These are phyloP conservation scores for Anticlea derivata DNA, from an alignment of 2,888 invertebrate species.

Conservation along the genomic window DNA sequence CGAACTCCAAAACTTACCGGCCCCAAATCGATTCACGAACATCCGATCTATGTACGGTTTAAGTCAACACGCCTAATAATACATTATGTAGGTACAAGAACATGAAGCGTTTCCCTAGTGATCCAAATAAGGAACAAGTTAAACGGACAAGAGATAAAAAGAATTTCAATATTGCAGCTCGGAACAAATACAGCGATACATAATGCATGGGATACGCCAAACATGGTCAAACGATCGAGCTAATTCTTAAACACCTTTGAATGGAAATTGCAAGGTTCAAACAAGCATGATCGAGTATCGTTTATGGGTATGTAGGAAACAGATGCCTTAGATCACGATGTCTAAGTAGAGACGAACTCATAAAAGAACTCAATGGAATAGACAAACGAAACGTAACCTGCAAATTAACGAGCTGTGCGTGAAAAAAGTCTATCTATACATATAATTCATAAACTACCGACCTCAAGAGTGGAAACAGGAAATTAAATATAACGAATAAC, in stretches of 20 bases:
- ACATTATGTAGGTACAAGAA: slow-evolving; percentile 50
- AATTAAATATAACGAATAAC: slow-evolving; percentile 27
- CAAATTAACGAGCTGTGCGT: slow-evolving; percentile 5
- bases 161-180: slow-evolving; percentile 48
- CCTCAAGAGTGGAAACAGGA: slow-evolving; percentile 50
- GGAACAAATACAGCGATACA: slow-evolving; percentile 52
- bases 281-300: slow-evolving; percentile 49
- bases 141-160: slow-evolving; percentile 52
- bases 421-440: slow-evolving; percentile 21
- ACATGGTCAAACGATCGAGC: slow-evolving; percentile 59
- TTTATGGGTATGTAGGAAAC: slow-evolving; percentile 63
- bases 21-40: slow-evolving; percentile 24
- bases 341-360: slow-evolving; percentile 27
- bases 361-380: slow-evolving; percentile 26
- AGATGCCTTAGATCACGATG: slow-evolving; percentile 51
- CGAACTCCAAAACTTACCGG: slow-evolving; percentile 15
- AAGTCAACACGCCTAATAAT: slow-evolving; percentile 41
- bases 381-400: slow-evolving; percentile 27
- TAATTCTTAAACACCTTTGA: slow-evolving; percentile 52
- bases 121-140: slow-evolving; percentile 59
- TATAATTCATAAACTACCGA: slow-evolving; percentile 31
- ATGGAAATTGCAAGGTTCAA: slow-evolving; percentile 56
- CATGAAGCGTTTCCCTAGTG: slow-evolving; percentile 58
- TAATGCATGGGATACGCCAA: slow-evolving; percentile 58
- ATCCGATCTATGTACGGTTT: slow-evolving; percentile 28